A percentile compares a stretch with the other conserved stretches of the same genome.
phyloP scores from a whole-genome alignment of 2,113 vertebrate genomes.

The Rhadina sibilatrix region DNA sequence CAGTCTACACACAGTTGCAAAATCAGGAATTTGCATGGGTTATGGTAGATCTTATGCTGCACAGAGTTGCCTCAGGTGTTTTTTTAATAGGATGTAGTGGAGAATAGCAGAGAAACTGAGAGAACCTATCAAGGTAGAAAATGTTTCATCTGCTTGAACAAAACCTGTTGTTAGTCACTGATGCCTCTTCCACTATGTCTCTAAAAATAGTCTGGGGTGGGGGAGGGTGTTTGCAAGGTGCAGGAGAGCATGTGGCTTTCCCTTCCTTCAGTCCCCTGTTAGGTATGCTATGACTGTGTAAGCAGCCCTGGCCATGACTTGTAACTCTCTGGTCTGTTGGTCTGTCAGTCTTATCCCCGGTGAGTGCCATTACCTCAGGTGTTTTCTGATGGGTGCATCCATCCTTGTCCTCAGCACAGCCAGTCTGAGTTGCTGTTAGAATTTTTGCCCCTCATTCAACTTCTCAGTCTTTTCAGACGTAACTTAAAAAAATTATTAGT shows the following conservation, averaged over 20 bases:
- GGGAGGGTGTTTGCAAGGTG: background rate
- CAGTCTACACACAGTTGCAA: background rate
- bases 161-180: background rate
- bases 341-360: background rate
- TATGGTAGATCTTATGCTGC: background rate
- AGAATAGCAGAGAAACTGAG: background rate
- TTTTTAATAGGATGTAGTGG: background rate
- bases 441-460: background rate
- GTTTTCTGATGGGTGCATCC: background rate
- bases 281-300: background rate
- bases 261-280: background rate
- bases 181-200: background rate
- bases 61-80: background rate
- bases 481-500: background rate
- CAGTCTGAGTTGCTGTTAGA: background rate
- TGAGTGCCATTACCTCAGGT: background rate
- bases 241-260: rapidly evolving
- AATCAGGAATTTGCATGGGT: background rate
- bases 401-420: background rate
- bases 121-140: background rate
- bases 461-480: background rate
- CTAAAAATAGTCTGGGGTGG: background rate
- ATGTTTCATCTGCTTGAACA: background rate
- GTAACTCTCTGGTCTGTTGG: background rate
- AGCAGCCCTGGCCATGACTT: background rate